A percentile compares a stretch with the other conserved stretches of the same genome.
phyloP scores from a whole-genome alignment of 1,140 invertebrate genomes.

The Hormaphis cornu region DNA sequence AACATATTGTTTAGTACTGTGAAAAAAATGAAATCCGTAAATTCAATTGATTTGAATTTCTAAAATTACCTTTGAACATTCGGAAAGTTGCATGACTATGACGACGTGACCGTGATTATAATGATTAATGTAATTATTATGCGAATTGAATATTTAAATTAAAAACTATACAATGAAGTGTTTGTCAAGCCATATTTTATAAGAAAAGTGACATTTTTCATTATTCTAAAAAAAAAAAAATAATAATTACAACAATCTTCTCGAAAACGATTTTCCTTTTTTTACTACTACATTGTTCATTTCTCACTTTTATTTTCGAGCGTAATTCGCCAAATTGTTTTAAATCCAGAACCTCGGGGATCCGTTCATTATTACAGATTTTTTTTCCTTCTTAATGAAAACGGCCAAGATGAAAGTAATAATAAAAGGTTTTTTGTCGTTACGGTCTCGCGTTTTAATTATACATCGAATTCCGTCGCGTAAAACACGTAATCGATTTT shows the following conservation, averaged over 20 bases:
- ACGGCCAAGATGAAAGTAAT: not conserved
- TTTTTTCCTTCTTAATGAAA: not conserved
- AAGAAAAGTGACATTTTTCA: not conserved
- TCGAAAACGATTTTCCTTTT: not conserved
- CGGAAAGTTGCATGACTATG: not conserved
- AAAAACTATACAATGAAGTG: not conserved
- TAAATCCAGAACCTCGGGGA: not conserved
- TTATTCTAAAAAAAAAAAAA: slow-evolving; percentile 10
- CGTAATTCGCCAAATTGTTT: not conserved
- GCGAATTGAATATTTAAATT: not conserved
- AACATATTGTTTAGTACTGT: too few species aligned
- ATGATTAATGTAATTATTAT: slow-evolving; percentile 3
- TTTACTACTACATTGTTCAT: not conserved
- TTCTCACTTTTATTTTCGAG: not conserved
- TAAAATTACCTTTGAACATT: too few species aligned
- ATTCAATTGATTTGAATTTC: too few species aligned
- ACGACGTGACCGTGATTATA: not conserved
- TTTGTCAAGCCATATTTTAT: not conserved
- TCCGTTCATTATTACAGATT: not conserved
- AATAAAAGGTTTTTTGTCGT: not conserved
- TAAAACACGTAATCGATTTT: too few species aligned
- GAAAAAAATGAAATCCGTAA: too few species aligned
- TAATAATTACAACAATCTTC: not conserved
- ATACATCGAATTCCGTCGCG: not conserved
- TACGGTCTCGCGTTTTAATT: slow-evolving; percentile 5